A percentile compares a stretch with the other conserved stretches of the same genome.
phyloP scores from a whole-genome alignment of 2,797 vertebrate species.

The Glossophaga mutica region DNA sequence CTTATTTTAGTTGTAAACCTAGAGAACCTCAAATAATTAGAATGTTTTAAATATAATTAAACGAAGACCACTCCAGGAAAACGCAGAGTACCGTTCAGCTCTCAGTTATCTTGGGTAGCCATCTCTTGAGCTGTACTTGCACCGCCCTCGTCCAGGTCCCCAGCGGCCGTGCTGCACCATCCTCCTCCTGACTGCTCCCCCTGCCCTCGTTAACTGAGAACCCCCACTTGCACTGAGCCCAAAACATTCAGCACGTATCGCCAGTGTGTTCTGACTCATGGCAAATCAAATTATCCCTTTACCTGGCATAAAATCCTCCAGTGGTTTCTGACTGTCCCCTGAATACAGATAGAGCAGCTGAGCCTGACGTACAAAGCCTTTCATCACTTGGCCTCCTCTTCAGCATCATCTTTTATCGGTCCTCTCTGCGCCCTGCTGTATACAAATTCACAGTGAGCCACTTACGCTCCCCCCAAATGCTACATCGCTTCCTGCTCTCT shows the following conservation, averaged over 20 bases:
- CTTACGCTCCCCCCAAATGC: background rate
- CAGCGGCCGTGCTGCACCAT: background rate
- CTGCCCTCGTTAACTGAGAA: background rate
- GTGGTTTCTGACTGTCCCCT: background rate
- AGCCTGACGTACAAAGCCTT: background rate
- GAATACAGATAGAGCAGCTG: background rate
- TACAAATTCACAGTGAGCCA: background rate
- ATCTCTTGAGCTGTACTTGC: background rate
- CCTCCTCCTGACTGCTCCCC: background rate
- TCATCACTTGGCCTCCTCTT: background rate
- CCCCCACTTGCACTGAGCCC: background rate
- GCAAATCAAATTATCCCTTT: background rate
- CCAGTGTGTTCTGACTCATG: background rate
- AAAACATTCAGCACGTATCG: background rate
- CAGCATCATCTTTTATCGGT: background rate
- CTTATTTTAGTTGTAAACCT: background rate
- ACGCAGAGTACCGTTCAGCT: background rate
- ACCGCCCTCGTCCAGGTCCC: background rate
- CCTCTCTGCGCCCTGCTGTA: background rate
- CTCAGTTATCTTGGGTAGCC: too few species aligned
- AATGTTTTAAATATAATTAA: background rate
- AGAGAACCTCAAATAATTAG: background rate
- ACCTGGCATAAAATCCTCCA: background rate
- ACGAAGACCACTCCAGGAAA: background rate
- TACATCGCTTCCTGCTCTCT: background rate